These are phyloP conservation scores for Moxostoma hubbsi DNA, from an alignment of 2,797 vertebrate genomes.

Conservation along the genomic window DNA sequence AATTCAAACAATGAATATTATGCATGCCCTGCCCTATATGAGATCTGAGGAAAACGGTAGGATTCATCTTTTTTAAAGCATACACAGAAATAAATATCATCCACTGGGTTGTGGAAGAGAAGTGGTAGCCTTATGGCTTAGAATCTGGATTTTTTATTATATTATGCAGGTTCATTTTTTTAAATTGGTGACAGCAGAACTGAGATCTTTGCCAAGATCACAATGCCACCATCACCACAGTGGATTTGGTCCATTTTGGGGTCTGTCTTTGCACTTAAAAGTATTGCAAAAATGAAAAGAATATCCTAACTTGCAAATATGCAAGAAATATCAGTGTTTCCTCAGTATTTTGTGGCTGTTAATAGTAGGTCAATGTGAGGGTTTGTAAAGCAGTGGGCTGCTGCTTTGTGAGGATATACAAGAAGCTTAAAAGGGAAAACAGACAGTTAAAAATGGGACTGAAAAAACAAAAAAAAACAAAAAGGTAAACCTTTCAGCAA, in stretches of 20 bases:
- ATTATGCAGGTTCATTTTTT: background rate
- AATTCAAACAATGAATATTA: too few species aligned
- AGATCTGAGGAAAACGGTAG: constrained; percentile 33
- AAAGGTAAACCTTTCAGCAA: constrained; percentile 73
- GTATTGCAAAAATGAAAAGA: background rate
- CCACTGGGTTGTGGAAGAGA: constrained; percentile 43
- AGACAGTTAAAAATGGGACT: constrained; percentile 61
- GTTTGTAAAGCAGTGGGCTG: constrained; percentile 32
- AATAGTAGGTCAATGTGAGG: constrained; percentile 20
- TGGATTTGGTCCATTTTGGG: background rate
- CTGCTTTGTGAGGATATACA: constrained; percentile 52
- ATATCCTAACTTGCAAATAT: constrained; percentile 16
- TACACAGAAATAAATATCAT: constrained; percentile 39
- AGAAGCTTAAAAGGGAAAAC: constrained; percentile 47
- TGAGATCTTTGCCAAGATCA: background rate
- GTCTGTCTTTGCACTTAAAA: background rate
- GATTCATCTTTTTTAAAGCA: background rate
- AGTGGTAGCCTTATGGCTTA: background rate
- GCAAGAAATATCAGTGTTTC: constrained; percentile 50
- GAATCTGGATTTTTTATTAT: background rate
- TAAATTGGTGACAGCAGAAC: background rate
- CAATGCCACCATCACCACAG: background rate
- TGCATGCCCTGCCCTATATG: background rate
- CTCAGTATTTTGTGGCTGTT: constrained; percentile 63
- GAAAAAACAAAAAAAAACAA: constrained; percentile 57